Evolutionary conservation across 2,888 invertebrate species (phyloP).

Genomic region (Anoncus sp.): DNA sequence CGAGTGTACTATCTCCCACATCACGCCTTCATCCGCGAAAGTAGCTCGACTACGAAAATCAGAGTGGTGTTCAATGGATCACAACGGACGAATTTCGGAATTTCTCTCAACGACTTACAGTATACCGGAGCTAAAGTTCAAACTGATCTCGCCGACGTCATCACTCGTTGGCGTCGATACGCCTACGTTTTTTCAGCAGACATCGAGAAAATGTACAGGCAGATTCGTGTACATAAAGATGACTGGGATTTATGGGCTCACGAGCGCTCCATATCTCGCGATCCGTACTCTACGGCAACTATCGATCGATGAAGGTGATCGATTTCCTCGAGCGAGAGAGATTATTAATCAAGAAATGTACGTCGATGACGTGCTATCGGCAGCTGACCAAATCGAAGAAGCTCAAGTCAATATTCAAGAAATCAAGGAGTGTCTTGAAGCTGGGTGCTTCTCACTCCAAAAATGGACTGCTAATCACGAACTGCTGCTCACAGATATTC

Average conservation of each 20-base stretch:
- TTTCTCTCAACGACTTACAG: no score
- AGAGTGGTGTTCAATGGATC: no score
- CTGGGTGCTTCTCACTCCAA: constrained; percentile 47
- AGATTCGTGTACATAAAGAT: no score
- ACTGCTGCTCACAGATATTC: constrained; percentile 10
- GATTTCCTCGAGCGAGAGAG: background rate
- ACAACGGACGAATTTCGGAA: no score
- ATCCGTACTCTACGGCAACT: constrained; percentile 7
- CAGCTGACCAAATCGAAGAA: constrained; percentile 33
- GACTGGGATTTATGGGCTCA: background rate
- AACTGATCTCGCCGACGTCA: no score
- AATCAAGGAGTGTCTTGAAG: constrained; percentile 24
- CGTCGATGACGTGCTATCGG: constrained; percentile 58
- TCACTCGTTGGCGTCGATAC: no score
- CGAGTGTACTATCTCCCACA: no score
- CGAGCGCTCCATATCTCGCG: constrained; percentile 11
- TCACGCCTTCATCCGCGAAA: no score
- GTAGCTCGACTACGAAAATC: no score
- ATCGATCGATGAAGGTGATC: background rate
- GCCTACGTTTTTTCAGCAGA: no score
- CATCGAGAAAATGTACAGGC: no score
- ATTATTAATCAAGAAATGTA: constrained; percentile 33
- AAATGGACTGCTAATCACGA: constrained; percentile 52
- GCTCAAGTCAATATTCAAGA: constrained; percentile 34
- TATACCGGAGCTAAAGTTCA: no score